Percentiles rank a stretch among this genome's conserved stretches.
phyloP scores from a whole-genome alignment of 2,113 vertebrate species.

The Chloropsis cyanopogon region DNA sequence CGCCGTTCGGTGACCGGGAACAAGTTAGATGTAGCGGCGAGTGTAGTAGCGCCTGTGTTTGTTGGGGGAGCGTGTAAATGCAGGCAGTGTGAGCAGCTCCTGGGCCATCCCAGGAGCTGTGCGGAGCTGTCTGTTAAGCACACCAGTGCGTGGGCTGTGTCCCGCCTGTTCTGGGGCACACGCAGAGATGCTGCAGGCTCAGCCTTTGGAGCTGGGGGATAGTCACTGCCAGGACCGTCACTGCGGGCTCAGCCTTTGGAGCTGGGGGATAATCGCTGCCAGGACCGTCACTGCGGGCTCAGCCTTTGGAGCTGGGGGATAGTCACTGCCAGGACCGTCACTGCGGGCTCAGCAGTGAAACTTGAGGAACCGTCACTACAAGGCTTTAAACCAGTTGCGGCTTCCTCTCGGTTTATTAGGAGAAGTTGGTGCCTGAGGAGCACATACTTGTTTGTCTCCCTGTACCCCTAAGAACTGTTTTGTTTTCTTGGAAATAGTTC shows the following conservation, averaged over 20 bases:
- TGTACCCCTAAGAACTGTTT: neutral
- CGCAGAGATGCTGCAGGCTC: neutral
- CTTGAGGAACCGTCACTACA: neutral
- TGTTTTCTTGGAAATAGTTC: neutral
- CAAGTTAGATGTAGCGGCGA: neutral
- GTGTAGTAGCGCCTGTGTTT: neutral
- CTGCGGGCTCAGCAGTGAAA: too few species aligned
- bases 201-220: neutral
- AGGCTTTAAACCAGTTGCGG: neutral
- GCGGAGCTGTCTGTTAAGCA: neutral
- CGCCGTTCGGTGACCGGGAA: neutral
- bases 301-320: neutral
- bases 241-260: neutral
- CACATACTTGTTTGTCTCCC: neutral
- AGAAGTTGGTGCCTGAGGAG: neutral
- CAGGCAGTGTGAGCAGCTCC: neutral
- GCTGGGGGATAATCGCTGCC: too few species aligned
- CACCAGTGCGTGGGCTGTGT: neutral
- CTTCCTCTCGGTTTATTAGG: neutral
- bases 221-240: neutral
- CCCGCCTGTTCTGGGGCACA: neutral
- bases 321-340: too few species aligned
- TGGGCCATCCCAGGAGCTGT: neutral
- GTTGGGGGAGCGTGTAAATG: neutral
- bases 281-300: neutral